Conservation (phyloP, 64 coral and sea anemone genomes). For the Hydrozoanthus tunicans region DNA sequence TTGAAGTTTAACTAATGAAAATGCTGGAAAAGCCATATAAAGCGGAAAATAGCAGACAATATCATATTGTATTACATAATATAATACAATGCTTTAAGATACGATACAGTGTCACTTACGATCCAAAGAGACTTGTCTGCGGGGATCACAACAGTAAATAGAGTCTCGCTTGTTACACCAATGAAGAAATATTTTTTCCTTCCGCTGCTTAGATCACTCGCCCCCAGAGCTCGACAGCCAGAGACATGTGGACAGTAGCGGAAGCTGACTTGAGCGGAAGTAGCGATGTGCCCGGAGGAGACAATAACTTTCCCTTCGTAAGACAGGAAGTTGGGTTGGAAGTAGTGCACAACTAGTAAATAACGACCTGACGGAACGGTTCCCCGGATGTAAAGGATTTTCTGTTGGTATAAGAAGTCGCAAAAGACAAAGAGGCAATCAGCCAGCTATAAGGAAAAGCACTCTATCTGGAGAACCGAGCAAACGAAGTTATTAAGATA, state of each 20-base stretch:
- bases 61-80: not conserved
- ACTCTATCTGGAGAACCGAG: too few species aligned
- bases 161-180: conserved; percentile 54
- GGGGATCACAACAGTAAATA: conserved; percentile 78
- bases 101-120: conserved; percentile 67
- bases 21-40: too few species aligned
- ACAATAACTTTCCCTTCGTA: conserved; percentile 83
- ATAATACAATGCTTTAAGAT: too few species aligned
- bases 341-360: conserved; percentile 89
- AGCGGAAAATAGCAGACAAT: too few species aligned
- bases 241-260: conserved; percentile 87
- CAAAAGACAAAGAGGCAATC: not conserved
- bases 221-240: conserved; percentile 76
- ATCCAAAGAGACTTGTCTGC: conserved; percentile 90
- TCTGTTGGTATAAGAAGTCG: conserved; percentile 51
- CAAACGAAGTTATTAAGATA: too few species aligned
- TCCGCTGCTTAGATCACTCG: conserved; percentile 23
- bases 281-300: conserved; percentile 64
- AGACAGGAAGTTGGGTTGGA: conserved; percentile 78
- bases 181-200: conserved; percentile 79
- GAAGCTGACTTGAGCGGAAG: conserved; percentile 59
- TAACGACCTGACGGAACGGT: conserved; percentile 77
- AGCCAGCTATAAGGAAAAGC: too few species aligned
- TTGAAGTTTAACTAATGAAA: too few species aligned
- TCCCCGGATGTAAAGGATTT: conserved; percentile 66